These are phyloP conservation scores for Cottus gobio DNA, from an alignment of 2,113 vertebrate genomes.

Conservation along the genomic window DNA sequence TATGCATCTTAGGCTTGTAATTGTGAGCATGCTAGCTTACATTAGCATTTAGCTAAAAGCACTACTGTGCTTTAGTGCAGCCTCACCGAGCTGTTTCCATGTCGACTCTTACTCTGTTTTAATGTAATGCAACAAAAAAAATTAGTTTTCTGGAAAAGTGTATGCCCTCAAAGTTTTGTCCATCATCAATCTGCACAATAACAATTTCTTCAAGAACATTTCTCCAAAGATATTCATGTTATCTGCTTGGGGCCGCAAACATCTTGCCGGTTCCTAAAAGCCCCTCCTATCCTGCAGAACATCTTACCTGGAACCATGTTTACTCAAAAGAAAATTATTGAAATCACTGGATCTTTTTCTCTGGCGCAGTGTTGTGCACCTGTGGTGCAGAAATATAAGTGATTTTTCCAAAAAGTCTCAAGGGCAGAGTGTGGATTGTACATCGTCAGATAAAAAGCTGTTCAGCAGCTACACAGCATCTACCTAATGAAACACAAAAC, in stretches of 20 bases:
- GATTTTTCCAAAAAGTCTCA: slow-evolving; percentile 49
- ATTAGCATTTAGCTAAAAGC: too few relatives aligned
- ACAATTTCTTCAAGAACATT: not conserved
- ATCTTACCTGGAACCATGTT: slow-evolving; percentile 42
- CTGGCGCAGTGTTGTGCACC: not conserved
- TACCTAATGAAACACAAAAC: slow-evolving; percentile 54
- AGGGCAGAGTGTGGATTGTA: slow-evolving; percentile 39
- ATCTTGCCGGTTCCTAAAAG: slow-evolving; percentile 10
- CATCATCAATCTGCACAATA: not conserved
- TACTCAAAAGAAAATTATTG: slow-evolving; percentile 28
- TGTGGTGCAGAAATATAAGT: slow-evolving; percentile 19
- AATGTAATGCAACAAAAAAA: too few relatives aligned
- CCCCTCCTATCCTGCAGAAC: slow-evolving; percentile 1
- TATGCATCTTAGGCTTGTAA: not conserved
- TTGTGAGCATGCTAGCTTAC: not conserved
- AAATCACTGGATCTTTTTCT: slow-evolving; percentile 31
- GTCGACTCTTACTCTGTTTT: not conserved
- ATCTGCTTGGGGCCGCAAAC: slow-evolving; percentile 9
- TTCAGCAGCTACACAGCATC: slow-evolving; percentile 35
- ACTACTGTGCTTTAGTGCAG: too few relatives aligned
- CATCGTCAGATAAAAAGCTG: slow-evolving; percentile 35
- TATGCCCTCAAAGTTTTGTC: not conserved
- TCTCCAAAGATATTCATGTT: slow-evolving; percentile 11
- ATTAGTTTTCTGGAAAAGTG: too few relatives aligned
- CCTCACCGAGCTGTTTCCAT: not conserved